Conservation (phyloP, 2,797 vertebrate genomes). For the Spondyliosoma cantharus region DNA sequence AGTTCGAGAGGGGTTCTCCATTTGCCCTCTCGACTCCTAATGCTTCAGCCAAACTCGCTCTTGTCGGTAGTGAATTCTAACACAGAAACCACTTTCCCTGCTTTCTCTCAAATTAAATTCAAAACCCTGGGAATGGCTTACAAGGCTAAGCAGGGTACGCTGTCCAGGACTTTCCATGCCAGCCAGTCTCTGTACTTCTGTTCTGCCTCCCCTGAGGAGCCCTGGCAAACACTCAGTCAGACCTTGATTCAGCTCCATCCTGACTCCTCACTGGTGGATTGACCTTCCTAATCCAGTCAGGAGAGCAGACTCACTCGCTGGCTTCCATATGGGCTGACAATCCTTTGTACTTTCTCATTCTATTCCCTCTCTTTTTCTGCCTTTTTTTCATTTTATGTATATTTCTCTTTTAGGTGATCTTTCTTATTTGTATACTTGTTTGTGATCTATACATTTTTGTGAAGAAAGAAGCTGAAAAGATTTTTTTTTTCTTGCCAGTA, state of each 20-base stretch:
- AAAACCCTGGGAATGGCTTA: conserved; percentile 6
- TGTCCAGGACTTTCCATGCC: conserved; percentile 28
- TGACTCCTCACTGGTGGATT: conserved; percentile 20
- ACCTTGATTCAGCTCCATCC: conserved; percentile 22
- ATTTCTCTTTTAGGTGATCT: background rate
- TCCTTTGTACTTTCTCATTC: background rate
- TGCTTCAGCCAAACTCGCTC: background rate
- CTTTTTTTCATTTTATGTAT: background rate
- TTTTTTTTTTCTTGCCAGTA: too few species aligned
- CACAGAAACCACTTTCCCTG: background rate
- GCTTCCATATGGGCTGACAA: background rate
- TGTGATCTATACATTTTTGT: too few species aligned
- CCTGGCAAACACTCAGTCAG: background rate
- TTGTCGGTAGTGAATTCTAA: conserved; percentile 6
- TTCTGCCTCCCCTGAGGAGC: conserved; percentile 5
- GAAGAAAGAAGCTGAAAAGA: too few species aligned
- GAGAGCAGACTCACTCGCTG: background rate
- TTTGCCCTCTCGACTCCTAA: background rate
- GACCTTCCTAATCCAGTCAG: conserved; percentile 43
- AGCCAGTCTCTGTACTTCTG: conserved; percentile 3
- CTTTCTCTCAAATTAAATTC: conserved; percentile 3
- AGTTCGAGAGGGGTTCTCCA: background rate
- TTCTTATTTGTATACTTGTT: background rate
- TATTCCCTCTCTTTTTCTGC: background rate
- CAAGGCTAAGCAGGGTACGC: background rate